Conservation (phyloP, 2,797 vertebrate genomes). For the Uromys caudimaculatus region DNA sequence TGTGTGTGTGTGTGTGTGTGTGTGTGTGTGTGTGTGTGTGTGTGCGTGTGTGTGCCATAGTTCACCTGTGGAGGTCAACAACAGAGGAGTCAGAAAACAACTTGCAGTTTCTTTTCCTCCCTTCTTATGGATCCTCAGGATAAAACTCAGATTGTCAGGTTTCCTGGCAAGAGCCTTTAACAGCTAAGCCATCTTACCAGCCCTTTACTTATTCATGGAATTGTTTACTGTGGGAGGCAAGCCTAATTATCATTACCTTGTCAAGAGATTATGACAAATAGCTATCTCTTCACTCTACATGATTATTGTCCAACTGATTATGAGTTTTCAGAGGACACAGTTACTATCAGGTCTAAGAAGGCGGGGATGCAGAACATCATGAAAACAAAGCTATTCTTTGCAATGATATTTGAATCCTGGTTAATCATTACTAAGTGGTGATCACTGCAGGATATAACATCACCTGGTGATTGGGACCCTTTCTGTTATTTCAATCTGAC, state of each 20-base stretch:
- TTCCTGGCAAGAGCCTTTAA: background rate
- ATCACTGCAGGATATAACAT: background rate
- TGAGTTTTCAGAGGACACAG: background rate
- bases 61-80: background rate
- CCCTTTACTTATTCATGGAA: background rate
- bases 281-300: background rate
- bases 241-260: background rate
- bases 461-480: background rate
- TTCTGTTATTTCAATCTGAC: background rate
- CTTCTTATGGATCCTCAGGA: background rate
- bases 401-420: background rate
- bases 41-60: no score
- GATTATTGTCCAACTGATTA: background rate
- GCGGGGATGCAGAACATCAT: background rate
- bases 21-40: background rate
- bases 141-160: background rate
- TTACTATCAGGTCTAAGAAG: background rate
- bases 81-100: background rate
- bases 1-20: background rate
- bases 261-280: constrained; percentile 4
- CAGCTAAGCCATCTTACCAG: background rate
- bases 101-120: background rate
- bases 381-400: background rate
- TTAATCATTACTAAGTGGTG: background rate
- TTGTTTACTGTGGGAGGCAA: background rate